These are phyloP conservation scores for Nycticorax nycticorax DNA, from an alignment of 2,113 vertebrate species.

Conservation along the genomic window DNA sequence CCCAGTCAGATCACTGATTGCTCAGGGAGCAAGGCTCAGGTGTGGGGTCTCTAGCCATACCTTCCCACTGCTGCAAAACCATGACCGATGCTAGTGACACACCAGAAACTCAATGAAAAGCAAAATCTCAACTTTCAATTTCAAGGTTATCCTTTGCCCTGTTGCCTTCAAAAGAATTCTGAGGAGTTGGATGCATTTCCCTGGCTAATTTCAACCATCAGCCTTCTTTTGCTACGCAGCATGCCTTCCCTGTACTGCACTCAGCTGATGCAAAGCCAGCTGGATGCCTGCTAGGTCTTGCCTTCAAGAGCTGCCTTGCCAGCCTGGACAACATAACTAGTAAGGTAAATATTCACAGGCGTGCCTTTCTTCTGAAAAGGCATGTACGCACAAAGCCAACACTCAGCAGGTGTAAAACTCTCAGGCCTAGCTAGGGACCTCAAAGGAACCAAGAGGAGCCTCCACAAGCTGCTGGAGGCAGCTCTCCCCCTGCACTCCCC, in stretches of 20 bases:
- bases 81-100: accelerated
- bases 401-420: neutral
- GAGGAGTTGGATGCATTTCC: neutral
- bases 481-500: neutral
- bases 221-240: neutral
- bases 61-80: neutral
- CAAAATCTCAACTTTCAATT: neutral
- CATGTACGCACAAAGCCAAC: neutral
- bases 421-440: neutral
- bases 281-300: neutral
- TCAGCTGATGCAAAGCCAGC: neutral
- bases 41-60: neutral
- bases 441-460: neutral
- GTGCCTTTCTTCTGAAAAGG: neutral
- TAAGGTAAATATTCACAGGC: neutral
- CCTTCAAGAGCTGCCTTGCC: neutral
- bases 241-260: neutral
- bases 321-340: neutral
- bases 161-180: neutral
- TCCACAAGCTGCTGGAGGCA: neutral
- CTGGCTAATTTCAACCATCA: neutral
- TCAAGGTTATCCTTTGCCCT: neutral
- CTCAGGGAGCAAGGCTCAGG: neutral
- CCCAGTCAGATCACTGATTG: neutral
- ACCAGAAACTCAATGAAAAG: neutral